phyloP scores from a whole-genome alignment of 2,888 invertebrate species.

The Oxytorus armatus region DNA sequence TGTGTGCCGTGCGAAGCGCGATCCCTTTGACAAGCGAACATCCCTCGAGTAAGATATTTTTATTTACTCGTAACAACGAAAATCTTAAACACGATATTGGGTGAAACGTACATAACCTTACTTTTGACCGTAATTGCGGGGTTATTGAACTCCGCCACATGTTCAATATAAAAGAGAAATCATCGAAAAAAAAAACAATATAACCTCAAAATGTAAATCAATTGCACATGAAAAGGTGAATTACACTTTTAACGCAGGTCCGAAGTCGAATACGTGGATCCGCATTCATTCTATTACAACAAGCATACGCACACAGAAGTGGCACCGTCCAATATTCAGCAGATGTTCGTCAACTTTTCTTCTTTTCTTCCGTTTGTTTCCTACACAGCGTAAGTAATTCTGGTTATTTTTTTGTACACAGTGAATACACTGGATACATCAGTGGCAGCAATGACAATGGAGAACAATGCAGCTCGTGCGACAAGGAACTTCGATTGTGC shows the following conservation, averaged over 20 bases:
- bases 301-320: constrained; percentile 51
- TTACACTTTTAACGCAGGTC: constrained; percentile 28
- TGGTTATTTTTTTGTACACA: not conserved
- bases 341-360: constrained; percentile 8
- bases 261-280: constrained; percentile 71
- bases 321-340: not conserved
- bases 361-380: not conserved
- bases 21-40: not conserved
- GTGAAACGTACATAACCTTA: constrained; percentile 7
- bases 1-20: constrained; percentile 1
- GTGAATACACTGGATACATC: not conserved
- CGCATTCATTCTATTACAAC: constrained; percentile 74
- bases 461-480: not conserved
- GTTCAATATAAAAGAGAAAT: not conserved
- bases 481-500: not conserved
- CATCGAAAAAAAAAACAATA: not conserved
- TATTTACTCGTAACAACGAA: not conserved
- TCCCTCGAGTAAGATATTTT: constrained; percentile 19
- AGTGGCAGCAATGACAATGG: not conserved
- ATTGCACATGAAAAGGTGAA: not conserved
- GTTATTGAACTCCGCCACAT: not conserved
- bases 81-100: not conserved
- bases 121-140: not conserved
- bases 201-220: not conserved
- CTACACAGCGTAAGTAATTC: not conserved